A percentile compares a stretch with the other conserved stretches of the same genome.
Evolutionary conservation across 2,113 vertebrate genomes (phyloP).

Genomic region (Entosphenus tridentatus): DNA sequence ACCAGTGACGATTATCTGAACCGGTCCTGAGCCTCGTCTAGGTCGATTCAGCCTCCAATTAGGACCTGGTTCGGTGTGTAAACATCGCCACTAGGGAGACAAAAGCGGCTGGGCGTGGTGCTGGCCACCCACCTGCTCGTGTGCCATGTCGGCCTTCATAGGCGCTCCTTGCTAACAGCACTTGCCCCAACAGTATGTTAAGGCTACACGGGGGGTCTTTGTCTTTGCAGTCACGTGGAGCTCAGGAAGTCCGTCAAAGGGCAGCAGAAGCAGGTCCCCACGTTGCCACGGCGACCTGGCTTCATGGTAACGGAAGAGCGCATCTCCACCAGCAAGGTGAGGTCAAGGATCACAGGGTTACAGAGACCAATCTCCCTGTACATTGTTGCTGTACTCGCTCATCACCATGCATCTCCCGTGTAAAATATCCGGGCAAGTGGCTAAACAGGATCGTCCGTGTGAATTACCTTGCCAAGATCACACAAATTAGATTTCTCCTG

Average conservation of each 20-base stretch:
- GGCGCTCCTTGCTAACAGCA: not conserved
- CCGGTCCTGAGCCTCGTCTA: no score
- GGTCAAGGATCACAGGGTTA: not conserved
- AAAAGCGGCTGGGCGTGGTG: not conserved
- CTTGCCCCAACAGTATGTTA: not conserved
- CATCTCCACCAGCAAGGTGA: slow-evolving; percentile 13
- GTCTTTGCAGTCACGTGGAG: slow-evolving; percentile 11
- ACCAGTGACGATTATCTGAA: no score
- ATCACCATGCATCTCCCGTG: no score
- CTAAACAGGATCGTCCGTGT: no score
- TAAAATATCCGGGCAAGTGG: no score
- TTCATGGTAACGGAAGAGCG: slow-evolving; percentile 15
- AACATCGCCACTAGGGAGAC: not conserved
- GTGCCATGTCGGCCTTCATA: not conserved
- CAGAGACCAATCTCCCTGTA: no score
- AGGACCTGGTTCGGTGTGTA: not conserved
- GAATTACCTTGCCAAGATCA: no score
- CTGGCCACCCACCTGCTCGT: not conserved
- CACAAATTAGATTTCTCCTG: no score
- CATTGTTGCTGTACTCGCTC: no score
- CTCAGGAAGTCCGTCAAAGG: slow-evolving; percentile 13
- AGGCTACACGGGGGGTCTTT: slow-evolving; percentile 13
- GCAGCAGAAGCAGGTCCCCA: slow-evolving; percentile 11
- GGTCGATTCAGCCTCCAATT: not conserved
- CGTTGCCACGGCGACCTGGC: slow-evolving; percentile 14